Conservation (phyloP, 2,113 vertebrate genomes). For the Catharus minimus region DNA sequence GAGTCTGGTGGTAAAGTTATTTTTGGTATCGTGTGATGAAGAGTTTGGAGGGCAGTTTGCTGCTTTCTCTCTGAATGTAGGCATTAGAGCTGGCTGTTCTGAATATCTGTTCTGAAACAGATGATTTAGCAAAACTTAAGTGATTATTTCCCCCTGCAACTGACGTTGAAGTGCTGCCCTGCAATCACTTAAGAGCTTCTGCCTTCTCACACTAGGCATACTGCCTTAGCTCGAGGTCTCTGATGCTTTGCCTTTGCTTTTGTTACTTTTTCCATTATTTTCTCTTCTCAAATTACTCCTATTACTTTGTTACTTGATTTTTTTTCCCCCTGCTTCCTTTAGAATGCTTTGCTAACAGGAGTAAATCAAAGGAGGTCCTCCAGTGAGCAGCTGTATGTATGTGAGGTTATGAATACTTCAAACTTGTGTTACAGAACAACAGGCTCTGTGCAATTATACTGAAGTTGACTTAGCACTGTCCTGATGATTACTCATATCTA, state of each 20-base stretch:
- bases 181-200: background rate
- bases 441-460: background rate
- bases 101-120: background rate
- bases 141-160: background rate
- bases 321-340: background rate
- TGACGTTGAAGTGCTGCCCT: background rate
- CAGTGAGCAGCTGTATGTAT: background rate
- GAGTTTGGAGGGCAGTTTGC: background rate
- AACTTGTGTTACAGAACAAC: background rate
- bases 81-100: background rate
- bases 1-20: background rate
- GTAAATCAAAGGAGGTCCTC: background rate
- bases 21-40: background rate
- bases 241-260: background rate
- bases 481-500: background rate
- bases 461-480: background rate
- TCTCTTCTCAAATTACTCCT: background rate
- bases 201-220: background rate
- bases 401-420: background rate
- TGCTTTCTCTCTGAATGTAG: background rate
- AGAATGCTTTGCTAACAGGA: background rate
- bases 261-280: background rate
- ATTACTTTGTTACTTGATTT: background rate
- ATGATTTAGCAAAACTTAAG: background rate
- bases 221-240: background rate